Conservation (phyloP, 2,113 vertebrate species). For the Odobenus rosmarus region DNA sequence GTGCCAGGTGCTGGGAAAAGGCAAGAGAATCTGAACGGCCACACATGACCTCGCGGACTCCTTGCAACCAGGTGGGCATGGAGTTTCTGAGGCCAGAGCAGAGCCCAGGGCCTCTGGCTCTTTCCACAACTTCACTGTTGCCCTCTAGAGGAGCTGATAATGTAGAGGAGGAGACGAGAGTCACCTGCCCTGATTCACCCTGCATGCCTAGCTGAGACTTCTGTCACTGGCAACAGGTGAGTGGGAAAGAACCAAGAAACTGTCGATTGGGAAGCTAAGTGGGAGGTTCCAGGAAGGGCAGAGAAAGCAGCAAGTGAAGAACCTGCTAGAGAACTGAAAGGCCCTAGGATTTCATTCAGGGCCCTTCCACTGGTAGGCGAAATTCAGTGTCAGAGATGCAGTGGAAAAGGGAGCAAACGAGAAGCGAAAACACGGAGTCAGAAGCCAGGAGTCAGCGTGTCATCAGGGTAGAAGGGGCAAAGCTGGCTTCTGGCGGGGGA, state of each 20-base stretch:
- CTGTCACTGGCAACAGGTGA: not conserved
- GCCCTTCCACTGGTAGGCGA: not conserved
- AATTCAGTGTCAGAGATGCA: not conserved
- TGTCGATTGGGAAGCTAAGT: fast-evolving
- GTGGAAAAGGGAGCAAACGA: not conserved
- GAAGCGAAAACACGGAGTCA: not conserved
- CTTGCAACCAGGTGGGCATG: not conserved
- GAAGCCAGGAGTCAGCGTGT: not conserved
- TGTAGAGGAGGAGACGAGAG: not conserved
- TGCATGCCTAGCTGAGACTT: not conserved
- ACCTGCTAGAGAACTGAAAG: not conserved
- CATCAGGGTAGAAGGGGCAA: not conserved
- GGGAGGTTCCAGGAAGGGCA: not conserved
- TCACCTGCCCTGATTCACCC: not conserved
- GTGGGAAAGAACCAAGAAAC: not conserved
- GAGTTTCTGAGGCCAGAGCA: not conserved
- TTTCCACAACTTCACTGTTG: not conserved
- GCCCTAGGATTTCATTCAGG: not conserved
- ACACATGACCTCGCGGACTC: fast-evolving
- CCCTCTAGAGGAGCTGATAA: not conserved
- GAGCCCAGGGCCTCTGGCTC: not conserved
- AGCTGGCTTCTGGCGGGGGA: not conserved
- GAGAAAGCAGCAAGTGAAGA: not conserved
- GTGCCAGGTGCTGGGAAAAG: not conserved
- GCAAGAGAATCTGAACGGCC: not conserved